Evolutionary conservation across 2,888 invertebrate genomes (phyloP).

Genomic region (Phasia obesa): DNA sequence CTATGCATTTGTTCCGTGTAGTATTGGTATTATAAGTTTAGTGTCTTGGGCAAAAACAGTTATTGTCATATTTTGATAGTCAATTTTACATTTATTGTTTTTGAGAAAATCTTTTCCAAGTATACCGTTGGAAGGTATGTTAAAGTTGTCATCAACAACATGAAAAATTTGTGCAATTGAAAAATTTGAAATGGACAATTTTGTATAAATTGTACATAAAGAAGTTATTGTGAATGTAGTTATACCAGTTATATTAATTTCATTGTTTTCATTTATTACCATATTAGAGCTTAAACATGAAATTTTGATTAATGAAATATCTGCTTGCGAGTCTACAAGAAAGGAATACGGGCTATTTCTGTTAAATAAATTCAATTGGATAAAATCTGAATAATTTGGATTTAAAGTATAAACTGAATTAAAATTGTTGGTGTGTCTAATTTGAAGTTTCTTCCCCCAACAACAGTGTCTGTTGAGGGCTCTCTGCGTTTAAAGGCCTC

Average conservation of each 20-base stretch:
- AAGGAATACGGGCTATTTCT: background rate
- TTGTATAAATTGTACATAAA: background rate
- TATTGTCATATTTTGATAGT: too few species aligned
- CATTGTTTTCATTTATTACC: background rate
- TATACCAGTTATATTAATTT: conserved; percentile 12
- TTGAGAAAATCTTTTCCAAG: conserved; percentile 11
- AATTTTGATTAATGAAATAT: conserved; percentile 15
- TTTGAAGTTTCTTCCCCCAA: conserved; percentile 5
- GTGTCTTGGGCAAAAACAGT: too few species aligned
- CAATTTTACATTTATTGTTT: too few species aligned
- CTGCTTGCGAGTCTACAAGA: conserved; percentile 10
- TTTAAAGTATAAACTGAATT: conserved; percentile 12
- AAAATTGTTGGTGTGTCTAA: background rate
- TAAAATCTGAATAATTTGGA: background rate
- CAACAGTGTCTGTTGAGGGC: conserved; percentile 22
- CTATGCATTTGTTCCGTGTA: too few species aligned
- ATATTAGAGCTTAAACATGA: conserved; percentile 6
- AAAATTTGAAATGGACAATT: background rate
- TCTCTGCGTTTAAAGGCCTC: conserved; percentile 11
- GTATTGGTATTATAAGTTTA: too few species aligned
- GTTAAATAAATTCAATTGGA: background rate
- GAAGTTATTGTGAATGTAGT: background rate
- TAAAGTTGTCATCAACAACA: background rate
- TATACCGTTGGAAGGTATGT: background rate
- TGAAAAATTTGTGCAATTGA: conserved; percentile 9